Evolutionary conservation across 2,888 invertebrate genomes (phyloP), one percentile per base, ranked within the genome.

Genomic region (Calameuta idolon): DNA sequence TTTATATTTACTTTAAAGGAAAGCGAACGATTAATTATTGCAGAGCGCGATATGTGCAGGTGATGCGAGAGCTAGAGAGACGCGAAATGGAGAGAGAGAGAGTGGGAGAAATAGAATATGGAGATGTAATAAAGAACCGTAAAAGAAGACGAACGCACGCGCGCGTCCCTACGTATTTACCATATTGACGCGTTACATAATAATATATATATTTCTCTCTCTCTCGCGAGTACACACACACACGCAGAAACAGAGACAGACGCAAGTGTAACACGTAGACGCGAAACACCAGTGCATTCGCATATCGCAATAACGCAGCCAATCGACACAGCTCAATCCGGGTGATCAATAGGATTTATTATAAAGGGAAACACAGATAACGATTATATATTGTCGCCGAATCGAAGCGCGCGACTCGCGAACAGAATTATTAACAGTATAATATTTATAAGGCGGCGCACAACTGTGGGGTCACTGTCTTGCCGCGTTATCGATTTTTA

Each of bases 1-100:
- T 90, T 91, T 91, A 90, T 91, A 91, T 91, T 91, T 91, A 91
- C 91, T 91, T 90, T 91, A 91, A 86, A 23, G 35, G 35, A 35
- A 55, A 55, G 55, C 55, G 23, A 55, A 55, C 55, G 55, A 55
- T 55, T 86, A 85, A 87, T 89, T 87, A 90, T 90, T 90, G 89
- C 89, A 88, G 86, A 88, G 88, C 88, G 55, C 55, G 23, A 55
- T 85, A 90, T 89, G 88, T 90, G 90, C 90, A 89, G 90, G 90
- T 90, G 77, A 2, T 55, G 55, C 55, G 55, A 55, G 55, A 55
- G 55, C 55, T 12, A 35, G 68, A 30, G 33, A 55, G 15, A 75
- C 30, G 80, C 80, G 78, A 80, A 75, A 23, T 9, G 4, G 55
- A 23, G 55, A 23, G 9, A 55, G 55, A 55, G 37, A 55, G 23